A percentile compares a stretch with the other conserved stretches of the same genome.
These are phyloP conservation scores for Hemaris fuciformis DNA, from an alignment of 2,888 invertebrate genomes.

Conservation along the genomic window DNA sequence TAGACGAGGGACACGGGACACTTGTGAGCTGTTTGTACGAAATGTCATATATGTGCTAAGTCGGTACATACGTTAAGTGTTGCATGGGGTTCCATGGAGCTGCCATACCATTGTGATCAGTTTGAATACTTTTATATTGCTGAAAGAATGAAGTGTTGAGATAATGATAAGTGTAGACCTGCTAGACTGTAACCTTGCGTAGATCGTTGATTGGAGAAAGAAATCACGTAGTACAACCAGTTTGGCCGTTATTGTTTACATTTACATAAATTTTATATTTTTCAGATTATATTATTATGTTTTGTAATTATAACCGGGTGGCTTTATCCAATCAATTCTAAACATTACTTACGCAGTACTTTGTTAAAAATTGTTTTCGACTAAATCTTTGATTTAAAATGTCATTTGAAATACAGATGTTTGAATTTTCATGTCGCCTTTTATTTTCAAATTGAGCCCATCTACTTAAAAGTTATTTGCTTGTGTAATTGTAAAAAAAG, in stretches of 20 bases:
- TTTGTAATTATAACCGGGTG: conserved; percentile 42
- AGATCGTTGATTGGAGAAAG: conserved; percentile 72
- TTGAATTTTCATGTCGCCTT: conserved; percentile 67
- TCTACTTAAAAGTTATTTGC: background rate
- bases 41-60: conserved; percentile 69
- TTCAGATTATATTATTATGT: conserved; percentile 40
- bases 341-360: conserved; percentile 64
- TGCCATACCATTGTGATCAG: conserved; percentile 80
- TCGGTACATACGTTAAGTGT: conserved; percentile 57
- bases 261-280: conserved; percentile 49
- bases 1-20: conserved; percentile 36
- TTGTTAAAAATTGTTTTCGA: conserved; percentile 78
- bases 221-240: conserved; percentile 40
- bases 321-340: conserved; percentile 75
- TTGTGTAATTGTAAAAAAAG: background rate
- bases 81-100: conserved; percentile 77
- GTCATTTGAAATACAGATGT: conserved; percentile 78
- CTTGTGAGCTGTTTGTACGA: conserved; percentile 56
- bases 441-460: conserved; percentile 28
- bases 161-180: conserved; percentile 77
- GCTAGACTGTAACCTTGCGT: conserved; percentile 75
- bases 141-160: conserved; percentile 69
- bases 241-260: conserved; percentile 53
- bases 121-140: conserved; percentile 81
- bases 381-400: conserved; percentile 76